A percentile compares a stretch with the other conserved stretches of the same genome.
Evolutionary conservation across 2,797 vertebrate genomes (phyloP).

Genomic region (Myotis myotis): DNA sequence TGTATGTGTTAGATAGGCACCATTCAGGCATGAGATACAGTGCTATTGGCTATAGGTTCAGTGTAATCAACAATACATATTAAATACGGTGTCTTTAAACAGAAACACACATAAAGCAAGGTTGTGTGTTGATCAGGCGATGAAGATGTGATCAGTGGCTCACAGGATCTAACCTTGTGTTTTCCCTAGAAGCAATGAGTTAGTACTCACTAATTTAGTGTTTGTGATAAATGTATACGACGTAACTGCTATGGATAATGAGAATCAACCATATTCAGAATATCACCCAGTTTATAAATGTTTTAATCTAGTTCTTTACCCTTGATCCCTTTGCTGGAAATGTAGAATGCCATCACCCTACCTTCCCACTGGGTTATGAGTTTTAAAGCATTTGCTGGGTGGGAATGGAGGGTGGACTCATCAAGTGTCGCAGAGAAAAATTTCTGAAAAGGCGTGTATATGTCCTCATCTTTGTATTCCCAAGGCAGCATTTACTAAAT

Average conservation of each 20-base stretch:
- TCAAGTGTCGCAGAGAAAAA: neutral
- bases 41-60: neutral
- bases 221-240: neutral
- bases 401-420: no score
- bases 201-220: neutral
- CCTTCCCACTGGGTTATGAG: neutral
- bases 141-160: neutral
- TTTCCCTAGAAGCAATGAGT: neutral
- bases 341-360: neutral
- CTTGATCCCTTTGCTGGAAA: neutral
- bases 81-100: neutral
- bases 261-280: neutral
- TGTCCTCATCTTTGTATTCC: neutral
- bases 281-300: neutral
- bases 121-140: neutral
- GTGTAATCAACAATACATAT: neutral
- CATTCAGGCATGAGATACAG: neutral
- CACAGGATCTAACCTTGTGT: neutral
- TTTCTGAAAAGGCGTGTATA: neutral
- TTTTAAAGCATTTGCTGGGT: neutral
- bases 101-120: neutral
- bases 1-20: neutral
- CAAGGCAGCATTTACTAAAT: neutral
- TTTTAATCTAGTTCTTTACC: neutral
- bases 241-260: neutral